Evolutionary conservation across 2,113 vertebrate genomes (phyloP).

Genomic region (Pholis gunnellus): DNA sequence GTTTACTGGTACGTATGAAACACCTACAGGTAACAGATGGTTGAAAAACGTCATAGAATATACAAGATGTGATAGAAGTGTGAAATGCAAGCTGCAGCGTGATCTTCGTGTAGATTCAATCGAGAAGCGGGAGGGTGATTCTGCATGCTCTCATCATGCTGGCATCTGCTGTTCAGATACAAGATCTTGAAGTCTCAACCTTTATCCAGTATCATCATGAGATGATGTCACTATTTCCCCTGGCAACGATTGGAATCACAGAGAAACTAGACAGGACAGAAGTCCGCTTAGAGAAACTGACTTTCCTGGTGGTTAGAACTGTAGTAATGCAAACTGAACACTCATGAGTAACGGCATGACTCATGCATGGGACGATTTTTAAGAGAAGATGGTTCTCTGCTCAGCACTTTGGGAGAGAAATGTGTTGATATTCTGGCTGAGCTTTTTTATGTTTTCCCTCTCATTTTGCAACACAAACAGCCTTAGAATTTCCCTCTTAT

Average conservation of each 20-base stretch:
- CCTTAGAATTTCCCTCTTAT: conserved; percentile 59
- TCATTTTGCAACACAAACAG: conserved; percentile 41
- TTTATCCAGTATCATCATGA: conserved; percentile 15
- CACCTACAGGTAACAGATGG: conserved; percentile 65
- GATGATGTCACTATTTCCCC: conserved; percentile 45
- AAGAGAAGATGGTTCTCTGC: conserved; percentile 39
- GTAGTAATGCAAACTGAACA: conserved; percentile 58
- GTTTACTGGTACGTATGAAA: not conserved
- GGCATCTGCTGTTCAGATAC: conserved; percentile 40
- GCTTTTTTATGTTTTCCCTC: conserved; percentile 51
- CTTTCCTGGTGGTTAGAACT: conserved; percentile 50
- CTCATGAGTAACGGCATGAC: conserved; percentile 43
- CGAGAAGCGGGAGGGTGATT: conserved; percentile 7
- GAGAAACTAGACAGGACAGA: conserved; percentile 44
- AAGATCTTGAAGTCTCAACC: conserved; percentile 34
- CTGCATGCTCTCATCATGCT: conserved; percentile 39
- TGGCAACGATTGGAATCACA: not conserved
- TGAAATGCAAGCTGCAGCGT: conserved; percentile 35
- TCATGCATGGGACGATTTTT: conserved; percentile 50
- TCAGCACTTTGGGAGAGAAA: conserved; percentile 46
- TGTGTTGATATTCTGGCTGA: conserved; percentile 46
- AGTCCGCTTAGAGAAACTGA: conserved; percentile 36
- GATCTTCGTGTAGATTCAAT: conserved; percentile 27
- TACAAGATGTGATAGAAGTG: conserved; percentile 34
- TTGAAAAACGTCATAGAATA: conserved; percentile 26